Base-by-base conservation (phyloP, 2,888 invertebrate genomes). In the Ophioninae sp. region DNA sequence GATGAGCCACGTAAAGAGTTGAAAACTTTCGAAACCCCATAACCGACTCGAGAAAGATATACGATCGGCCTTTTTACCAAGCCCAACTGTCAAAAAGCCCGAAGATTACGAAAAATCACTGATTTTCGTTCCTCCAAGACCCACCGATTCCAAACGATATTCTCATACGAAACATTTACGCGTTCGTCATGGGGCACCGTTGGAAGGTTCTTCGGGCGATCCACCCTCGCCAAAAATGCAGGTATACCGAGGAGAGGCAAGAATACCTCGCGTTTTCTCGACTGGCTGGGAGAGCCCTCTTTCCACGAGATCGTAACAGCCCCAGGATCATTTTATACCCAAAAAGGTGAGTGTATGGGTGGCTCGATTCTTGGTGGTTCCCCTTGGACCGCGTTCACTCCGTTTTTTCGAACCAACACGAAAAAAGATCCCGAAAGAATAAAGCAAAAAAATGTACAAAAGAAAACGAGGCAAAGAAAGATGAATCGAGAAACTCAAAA, bases 221-320 rank as follows among this genome's bases (percentile, higher is more conserved):
- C 84, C 81, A 81, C 81, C 83, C 84, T 81, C 78, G 81, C 80
- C 64, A 81, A 80, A 30, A 69, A 77, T 83, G 79, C 82, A 79
- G 79, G 83, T 83, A 80, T 79, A 76, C 63, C 65, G 73, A 56
- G 71, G 63, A 20, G 30, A 30, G 30, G 30, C 30, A 30, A 76
- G 69, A 69, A 41, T 75, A 41, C 41, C 20, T 22, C 1, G 17
- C 20, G 72, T 72, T 39, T 23, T 6, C 59, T 56, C n/a, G 61
- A n/a, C 59, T 44, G 64, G 22, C 56, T 37, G 64, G 17, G 22
- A 37, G n/a, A 37, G n/a, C 30, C n/a, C 37, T 5, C 58, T 20
- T 9, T 51, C 56, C 68, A 20, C 20, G 56, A 41, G 67, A 68
- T 67, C 20, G 67, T 23, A 30, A 44, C 37, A n/a, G 51, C 20